Evolutionary conservation across 2,113 vertebrate genomes (phyloP), one percentile per base, ranked within the genome.

Genomic region (Crotalus helleri): DNA sequence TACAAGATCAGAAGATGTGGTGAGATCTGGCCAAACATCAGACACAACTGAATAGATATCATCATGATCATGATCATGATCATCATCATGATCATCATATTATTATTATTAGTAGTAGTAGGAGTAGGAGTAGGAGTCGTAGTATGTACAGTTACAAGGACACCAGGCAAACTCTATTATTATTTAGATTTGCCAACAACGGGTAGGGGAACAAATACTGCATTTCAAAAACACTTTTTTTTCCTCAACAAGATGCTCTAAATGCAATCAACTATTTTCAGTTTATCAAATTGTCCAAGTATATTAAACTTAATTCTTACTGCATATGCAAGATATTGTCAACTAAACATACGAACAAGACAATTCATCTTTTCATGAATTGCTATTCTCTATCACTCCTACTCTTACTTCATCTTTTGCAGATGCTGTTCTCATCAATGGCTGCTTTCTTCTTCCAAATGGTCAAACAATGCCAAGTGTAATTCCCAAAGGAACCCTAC

Each of bases 361-460:
- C 96, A 97, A 96, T 96, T 89, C 33, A 0, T 53, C 93, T 91
- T 96, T 97, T 97, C 96, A 96, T 2, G 19, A 19, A 26, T 81
- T 1, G 0, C 88, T 86, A 39, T 61, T 97, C 93, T 97, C 95
- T 95, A 97, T 97, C 94, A 95, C 93, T 96, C 94, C 96, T 87
- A 57, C 93, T 97, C 92, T 91, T 91, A 95, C 95, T 95, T 94
- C 95, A 91, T 94, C 95, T 96, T 94, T 90, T 9, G 1, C 96
- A 97, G 96, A 97, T 97, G 97, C 91, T 94, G 92, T 85, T 93
- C 92, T 92, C n/a, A 94, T 97, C 96, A 97, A 97, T 97, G 95
- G 90, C 90, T 94, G 92, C 97, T 96, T 97, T 97, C 94, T 97
- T 97, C 3, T 33, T 90, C 39, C 89, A 85, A 92, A 49, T 90